Base-by-base conservation (phyloP, 2,797 vertebrate species). In the Falco biarmicus region DNA sequence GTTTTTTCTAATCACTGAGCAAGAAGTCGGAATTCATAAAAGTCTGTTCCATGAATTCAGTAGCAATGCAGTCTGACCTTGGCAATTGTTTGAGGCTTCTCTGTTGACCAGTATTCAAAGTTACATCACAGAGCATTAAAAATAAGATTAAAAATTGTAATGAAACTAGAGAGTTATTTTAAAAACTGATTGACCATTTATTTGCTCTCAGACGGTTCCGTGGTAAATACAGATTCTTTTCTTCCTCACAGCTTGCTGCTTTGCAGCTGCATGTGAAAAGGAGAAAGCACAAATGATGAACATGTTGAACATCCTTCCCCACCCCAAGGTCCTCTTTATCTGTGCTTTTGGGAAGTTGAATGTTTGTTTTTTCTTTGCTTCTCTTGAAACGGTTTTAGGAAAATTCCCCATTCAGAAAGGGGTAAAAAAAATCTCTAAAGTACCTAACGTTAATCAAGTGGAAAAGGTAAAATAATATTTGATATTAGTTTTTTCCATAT, bases 261-360 rank as follows among this genome's bases (percentile, higher is more conserved):
- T 90, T 77, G 50, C 78, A 90, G 73, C 68, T 65, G 75, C 57
- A 16, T 0, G 1, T 71, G 57, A 37, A 79, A 90, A 84, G 43
- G 15, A 80, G 34, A 89, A 82, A 83, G 29, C 48, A 74, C 37
- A 89, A 47, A 60, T 61, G 56, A 47, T 15, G 9, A 92, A 60
- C 10, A 4, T 11, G 28, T 51, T 83, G 65, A 89, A 87, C 32
- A 25, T 56, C 61, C 47, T 83, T 92, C 69, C 41, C 14, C 15
- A 43, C n/a, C 31, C 22, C 21, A 31, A 89, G 31, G 54, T 92
- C 34, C 65, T 89, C 50, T 84, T 95, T 93, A 50, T 77, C 24
- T 65, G 39, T 74, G 34, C 5, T 91, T 95, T 95, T 66, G 48
- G 66, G 93, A 95, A 96, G 78, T 5, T 78, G 51, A 78, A 60